Evolutionary conservation across 2,113 vertebrate species (phyloP).

Genomic region (Thryonomys swinderianus): DNA sequence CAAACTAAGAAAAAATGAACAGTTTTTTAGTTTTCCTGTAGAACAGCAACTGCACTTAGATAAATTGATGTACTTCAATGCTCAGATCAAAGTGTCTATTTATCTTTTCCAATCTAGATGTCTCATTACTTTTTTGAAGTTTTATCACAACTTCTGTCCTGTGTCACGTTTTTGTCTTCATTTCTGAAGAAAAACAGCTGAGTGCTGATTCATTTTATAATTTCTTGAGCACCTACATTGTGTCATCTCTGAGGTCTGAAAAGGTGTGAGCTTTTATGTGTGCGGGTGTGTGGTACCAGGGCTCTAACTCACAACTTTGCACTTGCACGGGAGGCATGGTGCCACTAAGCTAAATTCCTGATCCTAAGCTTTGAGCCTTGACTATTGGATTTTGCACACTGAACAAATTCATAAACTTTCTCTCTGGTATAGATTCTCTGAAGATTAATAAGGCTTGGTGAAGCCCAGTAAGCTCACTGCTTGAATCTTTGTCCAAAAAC

Average conservation of each 20-base stretch:
- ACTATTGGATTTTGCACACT: background rate
- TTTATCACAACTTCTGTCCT: slow-evolving; percentile 10
- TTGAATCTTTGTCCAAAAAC: slow-evolving; percentile 77
- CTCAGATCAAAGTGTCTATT: background rate
- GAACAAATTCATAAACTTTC: background rate
- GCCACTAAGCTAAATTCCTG: no score
- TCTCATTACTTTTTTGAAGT: slow-evolving; percentile 19
- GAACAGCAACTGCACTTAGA: background rate
- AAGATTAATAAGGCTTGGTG: slow-evolving; percentile 60
- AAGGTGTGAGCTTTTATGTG: no score
- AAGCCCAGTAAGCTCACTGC: slow-evolving; percentile 81
- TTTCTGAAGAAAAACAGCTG: no score
- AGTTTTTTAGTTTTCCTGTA: slow-evolving; percentile 44
- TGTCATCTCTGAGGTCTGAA: no score
- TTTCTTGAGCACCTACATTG: no score
- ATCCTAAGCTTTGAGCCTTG: background rate
- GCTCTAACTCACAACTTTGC: no score
- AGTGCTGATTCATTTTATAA: no score
- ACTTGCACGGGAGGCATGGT: no score
- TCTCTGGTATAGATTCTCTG: background rate
- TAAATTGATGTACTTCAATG: slow-evolving; percentile 18
- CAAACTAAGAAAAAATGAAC: background rate
- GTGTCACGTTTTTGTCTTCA: no score
- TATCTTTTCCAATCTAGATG: background rate
- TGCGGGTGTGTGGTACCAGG: no score